These are phyloP conservation scores for Meteorus sp. DNA, from an alignment of 1,140 invertebrate species.

Conservation along the genomic window DNA sequence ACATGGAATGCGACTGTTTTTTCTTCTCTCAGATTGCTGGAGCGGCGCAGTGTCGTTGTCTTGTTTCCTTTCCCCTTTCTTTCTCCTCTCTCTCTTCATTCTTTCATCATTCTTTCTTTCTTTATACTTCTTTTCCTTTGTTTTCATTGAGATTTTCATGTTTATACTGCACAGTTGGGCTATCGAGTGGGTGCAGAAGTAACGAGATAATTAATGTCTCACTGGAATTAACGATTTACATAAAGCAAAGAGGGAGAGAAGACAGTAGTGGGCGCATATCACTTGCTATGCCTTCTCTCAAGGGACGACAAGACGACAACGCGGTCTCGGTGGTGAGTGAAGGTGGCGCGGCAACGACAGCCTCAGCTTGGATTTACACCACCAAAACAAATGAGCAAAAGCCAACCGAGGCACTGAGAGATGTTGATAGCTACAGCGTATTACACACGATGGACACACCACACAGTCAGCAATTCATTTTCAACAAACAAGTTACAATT, in stretches of 20 bases:
- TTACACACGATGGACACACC: no score
- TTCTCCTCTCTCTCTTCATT: no score
- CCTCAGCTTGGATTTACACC: constrained; percentile 36
- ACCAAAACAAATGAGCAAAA: constrained; percentile 45
- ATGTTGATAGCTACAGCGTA: not conserved
- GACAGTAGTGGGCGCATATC: constrained; percentile 28
- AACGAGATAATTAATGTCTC: constrained; percentile 55
- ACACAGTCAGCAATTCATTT: no score
- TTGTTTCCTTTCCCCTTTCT: not conserved
- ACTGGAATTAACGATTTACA: constrained; percentile 54
- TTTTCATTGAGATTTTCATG: not conserved
- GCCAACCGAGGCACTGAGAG: not conserved
- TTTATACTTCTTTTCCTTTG: no score
- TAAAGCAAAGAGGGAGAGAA: constrained; percentile 28
- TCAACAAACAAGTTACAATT: no score
- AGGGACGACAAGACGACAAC: constrained; percentile 22
- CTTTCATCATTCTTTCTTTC: no score
- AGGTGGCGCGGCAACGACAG: constrained; percentile 41
- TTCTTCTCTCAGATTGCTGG: constrained; percentile 36
- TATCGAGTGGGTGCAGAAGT: constrained; percentile 32
- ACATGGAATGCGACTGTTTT: constrained; percentile 49
- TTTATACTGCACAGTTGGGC: constrained; percentile 2
- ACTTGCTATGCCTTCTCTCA: constrained; percentile 32
- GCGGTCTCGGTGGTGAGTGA: not conserved
- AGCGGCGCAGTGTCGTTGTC: constrained; percentile 1